Evolutionary conservation across 2,113 vertebrate species (phyloP).

Genomic region (Cyprinodon tularosa): DNA sequence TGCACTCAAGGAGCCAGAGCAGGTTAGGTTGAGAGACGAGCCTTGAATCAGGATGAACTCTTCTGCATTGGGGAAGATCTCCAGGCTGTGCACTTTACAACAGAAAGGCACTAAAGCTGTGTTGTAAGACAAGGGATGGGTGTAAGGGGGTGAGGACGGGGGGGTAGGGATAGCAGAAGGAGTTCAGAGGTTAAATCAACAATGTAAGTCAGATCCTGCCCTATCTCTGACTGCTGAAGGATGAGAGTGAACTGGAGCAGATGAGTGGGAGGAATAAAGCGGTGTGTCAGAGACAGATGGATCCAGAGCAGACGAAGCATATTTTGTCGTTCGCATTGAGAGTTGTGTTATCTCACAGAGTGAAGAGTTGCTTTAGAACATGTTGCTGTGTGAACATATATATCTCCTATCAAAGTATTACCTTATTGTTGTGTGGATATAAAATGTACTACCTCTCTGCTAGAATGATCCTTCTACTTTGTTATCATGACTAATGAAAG

Average conservation of each 20-base stretch:
- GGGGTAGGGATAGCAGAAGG: constrained; percentile 37
- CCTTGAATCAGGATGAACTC: constrained; percentile 81
- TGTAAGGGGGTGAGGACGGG: constrained; percentile 22
- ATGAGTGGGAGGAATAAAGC: constrained; percentile 38
- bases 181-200: constrained; percentile 71
- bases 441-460: too few relatives aligned
- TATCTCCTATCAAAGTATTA: not conserved
- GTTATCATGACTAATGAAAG: too few relatives aligned
- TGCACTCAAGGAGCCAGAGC: constrained; percentile 71
- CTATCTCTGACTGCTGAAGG: constrained; percentile 59
- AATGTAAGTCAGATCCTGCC: constrained; percentile 60
- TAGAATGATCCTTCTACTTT: too few relatives aligned
- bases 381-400: not conserved
- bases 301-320: constrained; percentile 31
- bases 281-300: constrained; percentile 44
- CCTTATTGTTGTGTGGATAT: too few relatives aligned
- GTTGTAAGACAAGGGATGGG: constrained; percentile 52
- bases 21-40: constrained; percentile 82
- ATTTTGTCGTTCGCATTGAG: constrained; percentile 28
- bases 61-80: constrained; percentile 75
- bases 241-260: constrained; percentile 48
- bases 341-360: constrained; percentile 14
- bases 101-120: constrained; percentile 73
- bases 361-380: not conserved
- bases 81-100: constrained; percentile 57